Evolutionary conservation across 2,113 vertebrate genomes (phyloP).

Genomic region (human (Homo sapiens)): GRCh38 chr2:129162001-129162500

Average conservation of each 20-base stretch:
- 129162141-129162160: background rate
- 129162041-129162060: background rate
- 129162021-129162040: background rate
- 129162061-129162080: background rate
- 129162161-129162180: background rate
- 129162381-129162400: background rate
- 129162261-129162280: background rate
- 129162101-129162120: no score
- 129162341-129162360: background rate
- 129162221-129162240: background rate
- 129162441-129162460: background rate
- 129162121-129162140: background rate
- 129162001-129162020: no score
- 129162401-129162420: background rate
- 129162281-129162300: rapidly evolving
- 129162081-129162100: background rate
- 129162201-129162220: background rate
- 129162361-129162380: background rate
- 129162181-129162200: background rate
- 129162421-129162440: background rate
- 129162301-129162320: background rate
- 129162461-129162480: background rate
- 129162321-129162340: background rate
- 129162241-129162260: no score
- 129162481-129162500: background rate